Percentiles rank a stretch among this genome's conserved stretches.
These are phyloP conservation scores for Boleophthalmus pectinirostris DNA, from an alignment of 2,113 vertebrate genomes.

Conservation along the genomic window DNA sequence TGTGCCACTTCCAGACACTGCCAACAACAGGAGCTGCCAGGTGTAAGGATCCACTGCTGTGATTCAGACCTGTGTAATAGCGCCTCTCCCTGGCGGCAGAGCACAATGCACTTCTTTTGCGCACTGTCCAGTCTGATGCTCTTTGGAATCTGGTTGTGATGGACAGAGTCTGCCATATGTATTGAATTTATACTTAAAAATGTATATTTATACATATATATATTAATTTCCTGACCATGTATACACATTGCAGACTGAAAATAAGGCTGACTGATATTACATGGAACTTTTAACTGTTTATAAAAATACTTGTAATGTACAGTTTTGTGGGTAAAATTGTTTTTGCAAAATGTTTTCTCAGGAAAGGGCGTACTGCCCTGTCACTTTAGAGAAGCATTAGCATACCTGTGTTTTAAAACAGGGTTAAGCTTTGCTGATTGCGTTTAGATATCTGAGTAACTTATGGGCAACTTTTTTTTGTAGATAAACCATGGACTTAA, in stretches of 20 bases:
- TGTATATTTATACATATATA: conserved; percentile 1
- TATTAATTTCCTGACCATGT: conserved; percentile 3
- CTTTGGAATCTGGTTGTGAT: conserved; percentile 63
- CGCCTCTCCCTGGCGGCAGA: conserved; percentile 50
- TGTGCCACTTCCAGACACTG: conserved; percentile 91
- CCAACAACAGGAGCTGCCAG: conserved; percentile 89
- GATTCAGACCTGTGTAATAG: conserved; percentile 82
- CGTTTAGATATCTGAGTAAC: not conserved
- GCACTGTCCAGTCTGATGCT: conserved; percentile 67
- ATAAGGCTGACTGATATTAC: not conserved
- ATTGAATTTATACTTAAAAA: conserved; percentile 25
- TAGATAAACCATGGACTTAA: not conserved
- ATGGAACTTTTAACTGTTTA: not conserved
- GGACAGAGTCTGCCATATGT: conserved; percentile 12
- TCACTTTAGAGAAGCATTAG: not conserved
- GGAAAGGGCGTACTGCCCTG: not conserved
- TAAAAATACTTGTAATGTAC: not conserved
- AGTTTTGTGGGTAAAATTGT: not conserved
- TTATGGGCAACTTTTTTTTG: not conserved
- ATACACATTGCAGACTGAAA: conserved; percentile 7
- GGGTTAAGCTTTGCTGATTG: not conserved
- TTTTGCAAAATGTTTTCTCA: conserved; percentile 1
- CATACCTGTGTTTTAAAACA: not conserved
- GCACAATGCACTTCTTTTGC: conserved; percentile 70
- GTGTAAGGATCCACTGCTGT: conserved; percentile 89